A percentile compares a stretch with the other conserved stretches of the same genome.
Evolutionary conservation across 1,140 invertebrate species (phyloP).

Genomic region (Zophobas atratus): DNA sequence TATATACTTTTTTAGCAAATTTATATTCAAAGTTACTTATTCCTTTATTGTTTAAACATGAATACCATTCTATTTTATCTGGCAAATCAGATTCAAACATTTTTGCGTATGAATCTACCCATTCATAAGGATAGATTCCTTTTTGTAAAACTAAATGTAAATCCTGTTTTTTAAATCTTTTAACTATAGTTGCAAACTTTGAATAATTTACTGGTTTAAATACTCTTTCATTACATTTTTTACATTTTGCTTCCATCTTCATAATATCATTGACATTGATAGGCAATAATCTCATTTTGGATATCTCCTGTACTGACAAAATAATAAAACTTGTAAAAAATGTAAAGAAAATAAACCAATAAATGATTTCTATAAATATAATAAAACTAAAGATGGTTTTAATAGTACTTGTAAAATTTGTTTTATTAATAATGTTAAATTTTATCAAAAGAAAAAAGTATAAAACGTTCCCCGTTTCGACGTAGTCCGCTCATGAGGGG

Average conservation of each 20-base stretch:
- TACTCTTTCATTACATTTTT: slow-evolving; percentile 14
- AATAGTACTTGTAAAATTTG: too few relatives aligned
- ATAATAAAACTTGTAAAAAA: too few relatives aligned
- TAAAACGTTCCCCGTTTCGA: too few relatives aligned
- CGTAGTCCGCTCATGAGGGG: too few relatives aligned
- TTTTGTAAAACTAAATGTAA: slow-evolving; percentile 18
- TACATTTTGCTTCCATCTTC: slow-evolving; percentile 23
- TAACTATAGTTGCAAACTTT: slow-evolving; percentile 2
- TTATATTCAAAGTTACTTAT: neutral
- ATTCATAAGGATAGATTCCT: slow-evolving; percentile 5
- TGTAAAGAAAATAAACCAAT: too few relatives aligned
- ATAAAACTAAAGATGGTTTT: too few relatives aligned
- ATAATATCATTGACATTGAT: neutral
- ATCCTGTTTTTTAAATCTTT: slow-evolving; percentile 29
- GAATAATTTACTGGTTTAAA: slow-evolving; percentile 5
- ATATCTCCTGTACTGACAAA: too few relatives aligned
- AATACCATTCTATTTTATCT: neutral
- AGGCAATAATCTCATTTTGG: too few relatives aligned
- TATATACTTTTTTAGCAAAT: neutral
- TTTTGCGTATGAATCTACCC: slow-evolving; percentile 12
- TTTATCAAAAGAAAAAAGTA: too few relatives aligned
- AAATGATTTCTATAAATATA: too few relatives aligned
- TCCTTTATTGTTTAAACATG: slow-evolving; percentile 3
- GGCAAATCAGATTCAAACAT: slow-evolving; percentile 1
- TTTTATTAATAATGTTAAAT: too few relatives aligned